phyloP scores from a whole-genome alignment of 2,113 vertebrate species.

The Excalfactoria chinensis region DNA sequence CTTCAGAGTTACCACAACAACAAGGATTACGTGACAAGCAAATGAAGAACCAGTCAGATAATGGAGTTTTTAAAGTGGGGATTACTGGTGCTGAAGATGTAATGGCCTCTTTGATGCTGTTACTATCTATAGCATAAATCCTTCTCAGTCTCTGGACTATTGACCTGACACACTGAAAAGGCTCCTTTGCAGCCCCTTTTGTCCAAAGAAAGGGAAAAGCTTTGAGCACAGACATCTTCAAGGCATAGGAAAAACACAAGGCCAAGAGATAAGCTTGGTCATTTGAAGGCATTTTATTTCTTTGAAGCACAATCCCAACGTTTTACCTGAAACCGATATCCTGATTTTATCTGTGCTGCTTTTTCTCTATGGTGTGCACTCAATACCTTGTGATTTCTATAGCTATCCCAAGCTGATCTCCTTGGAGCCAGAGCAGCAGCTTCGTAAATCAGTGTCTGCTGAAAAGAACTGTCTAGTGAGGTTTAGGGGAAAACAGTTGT shows the following conservation, averaged over 20 bases:
- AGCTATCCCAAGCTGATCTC: slow-evolving; percentile 24
- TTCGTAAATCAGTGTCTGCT: background rate
- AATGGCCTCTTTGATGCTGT: slow-evolving; percentile 61
- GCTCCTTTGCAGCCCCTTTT: slow-evolving; percentile 38
- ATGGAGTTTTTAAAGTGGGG: slow-evolving; percentile 61
- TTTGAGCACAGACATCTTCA: slow-evolving; percentile 20
- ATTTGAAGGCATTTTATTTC: slow-evolving; percentile 48
- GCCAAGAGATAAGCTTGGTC: slow-evolving; percentile 49
- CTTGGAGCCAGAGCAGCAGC: background rate
- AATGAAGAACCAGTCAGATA: slow-evolving; percentile 63
- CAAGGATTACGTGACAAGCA: slow-evolving; percentile 66
- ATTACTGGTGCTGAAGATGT: slow-evolving; percentile 59
- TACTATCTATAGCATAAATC: slow-evolving; percentile 70
- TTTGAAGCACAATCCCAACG: background rate
- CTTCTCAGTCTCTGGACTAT: slow-evolving; percentile 41
- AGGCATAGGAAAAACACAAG: slow-evolving; percentile 50
- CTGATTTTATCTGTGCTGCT: slow-evolving; percentile 19
- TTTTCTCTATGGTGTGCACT: slow-evolving; percentile 43
- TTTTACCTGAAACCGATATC: slow-evolving; percentile 39
- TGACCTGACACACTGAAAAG: slow-evolving; percentile 58
- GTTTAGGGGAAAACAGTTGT: background rate
- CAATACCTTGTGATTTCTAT: slow-evolving; percentile 3
- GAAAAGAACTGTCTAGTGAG: background rate
- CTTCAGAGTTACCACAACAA: slow-evolving; percentile 47
- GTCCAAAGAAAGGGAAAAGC: slow-evolving; percentile 39